A percentile compares a stretch with the other conserved stretches of the same genome.
Conservation (phyloP, 1,140 invertebrate species). For the Pissodes strobi region DNA sequence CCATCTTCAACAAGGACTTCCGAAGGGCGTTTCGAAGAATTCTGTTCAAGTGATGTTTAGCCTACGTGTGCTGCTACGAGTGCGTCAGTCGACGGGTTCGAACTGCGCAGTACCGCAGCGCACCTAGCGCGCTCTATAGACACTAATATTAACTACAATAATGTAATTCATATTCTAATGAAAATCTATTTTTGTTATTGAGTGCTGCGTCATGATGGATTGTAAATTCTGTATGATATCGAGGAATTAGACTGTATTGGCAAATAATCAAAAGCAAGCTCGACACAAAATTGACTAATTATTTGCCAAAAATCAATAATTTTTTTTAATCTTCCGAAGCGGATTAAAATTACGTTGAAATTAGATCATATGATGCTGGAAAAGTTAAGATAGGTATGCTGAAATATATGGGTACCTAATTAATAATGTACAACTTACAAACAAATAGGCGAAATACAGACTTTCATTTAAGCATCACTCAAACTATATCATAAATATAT, state of each 20-base stretch:
- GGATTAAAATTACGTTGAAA: too few species aligned
- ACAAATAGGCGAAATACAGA: too few species aligned
- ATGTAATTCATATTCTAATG: conserved; percentile 10
- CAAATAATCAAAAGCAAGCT: too few species aligned
- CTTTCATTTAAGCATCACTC: too few species aligned
- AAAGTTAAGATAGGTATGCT: too few species aligned
- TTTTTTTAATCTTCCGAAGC: too few species aligned
- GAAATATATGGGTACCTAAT: too few species aligned
- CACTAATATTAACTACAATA: conserved; percentile 39
- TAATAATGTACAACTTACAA: too few species aligned
- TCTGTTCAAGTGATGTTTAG: conserved; percentile 89
- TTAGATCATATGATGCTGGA: too few species aligned
- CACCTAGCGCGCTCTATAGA: conserved; percentile 59
- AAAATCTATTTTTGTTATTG: conserved; percentile 31
- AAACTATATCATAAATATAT: too few species aligned
- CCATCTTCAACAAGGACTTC: conserved; percentile 99
- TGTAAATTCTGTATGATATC: neutral
- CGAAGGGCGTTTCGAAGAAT: conserved; percentile 92
- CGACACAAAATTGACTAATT: too few species aligned
- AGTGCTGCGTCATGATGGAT: neutral
- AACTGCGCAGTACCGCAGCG: conserved; percentile 63
- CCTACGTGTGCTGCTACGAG: conserved; percentile 73
- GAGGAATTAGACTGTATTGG: neutral
- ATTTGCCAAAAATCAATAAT: too few species aligned
- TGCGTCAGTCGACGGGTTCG: conserved; percentile 65